Percentiles rank a stretch among this genome's conserved stretches.
These are phyloP conservation scores for Falco concolor DNA, from an alignment of 2,797 vertebrate species.

Conservation along the genomic window DNA sequence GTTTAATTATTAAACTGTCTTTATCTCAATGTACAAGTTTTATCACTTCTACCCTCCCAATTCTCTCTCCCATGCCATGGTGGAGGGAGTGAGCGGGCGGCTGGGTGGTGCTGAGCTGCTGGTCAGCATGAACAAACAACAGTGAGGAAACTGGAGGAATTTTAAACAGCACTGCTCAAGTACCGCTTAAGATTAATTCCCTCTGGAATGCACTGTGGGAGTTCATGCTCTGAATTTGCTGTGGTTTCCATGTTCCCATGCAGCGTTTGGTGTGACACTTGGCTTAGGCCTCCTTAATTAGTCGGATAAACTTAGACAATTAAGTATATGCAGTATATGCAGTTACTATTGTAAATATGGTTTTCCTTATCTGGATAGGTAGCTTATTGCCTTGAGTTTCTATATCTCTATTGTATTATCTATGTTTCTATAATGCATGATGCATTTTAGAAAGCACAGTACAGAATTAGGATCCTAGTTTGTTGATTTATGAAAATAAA, in stretches of 20 bases:
- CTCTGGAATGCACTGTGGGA: not conserved
- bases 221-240: not conserved
- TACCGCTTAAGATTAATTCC: not conserved
- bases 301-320: not conserved
- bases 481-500: not conserved
- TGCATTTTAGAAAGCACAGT: not conserved
- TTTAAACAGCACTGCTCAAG: not conserved
- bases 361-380: not conserved
- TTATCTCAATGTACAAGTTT: not conserved
- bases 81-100: not conserved
- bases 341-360: not conserved
- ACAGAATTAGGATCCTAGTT: not conserved
- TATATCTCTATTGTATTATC: not conserved
- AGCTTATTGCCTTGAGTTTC: not conserved
- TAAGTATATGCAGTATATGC: no score
- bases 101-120: not conserved
- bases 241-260: not conserved
- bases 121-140: not conserved
- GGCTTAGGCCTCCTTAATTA: not conserved
- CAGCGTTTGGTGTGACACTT: not conserved
- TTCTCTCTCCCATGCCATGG: not conserved
- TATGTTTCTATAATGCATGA: not conserved
- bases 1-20: not conserved
- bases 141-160: not conserved
- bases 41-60: not conserved